Base-by-base conservation (phyloP, 1,140 invertebrate genomes). In the Platorchestia sp. region DNA sequence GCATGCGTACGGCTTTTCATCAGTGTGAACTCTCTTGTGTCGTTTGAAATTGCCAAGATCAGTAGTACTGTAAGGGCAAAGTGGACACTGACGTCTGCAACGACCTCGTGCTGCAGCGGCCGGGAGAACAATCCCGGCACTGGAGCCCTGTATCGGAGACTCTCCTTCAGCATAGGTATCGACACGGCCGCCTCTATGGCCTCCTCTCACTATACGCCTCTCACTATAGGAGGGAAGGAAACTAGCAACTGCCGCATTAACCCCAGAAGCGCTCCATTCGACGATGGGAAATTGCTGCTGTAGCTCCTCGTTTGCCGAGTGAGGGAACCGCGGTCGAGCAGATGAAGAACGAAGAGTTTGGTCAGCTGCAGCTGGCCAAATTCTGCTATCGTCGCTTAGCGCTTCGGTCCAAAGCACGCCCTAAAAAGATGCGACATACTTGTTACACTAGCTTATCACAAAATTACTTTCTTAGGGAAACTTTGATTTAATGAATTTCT, bases 1-100 rank as follows among this genome's bases (percentile, higher is more conserved):
- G 40, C 95, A 95, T 10, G 95, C 95, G 51, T 95, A 95, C n/a
- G 95, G 95, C 41, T 95, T 95, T 40, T 95, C 95, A 45, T 41
- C 16, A 6, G 95, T 95, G 95, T 95, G 95, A 27, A 86, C 51
- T n/a, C 95, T 95, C 51, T 42, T 87, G 95, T 95, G 95, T 87
- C 86, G 53, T 75, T 44, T 86, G 95, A 95, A 87, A 75, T 95
- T 95, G 91, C 91, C 91, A 10, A 47, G 36, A 45, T 93, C 91
- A 40, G 10, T 5, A 19, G 91, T 93, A 93, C 91, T 93, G 91
- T 93, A 93, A 19, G 91, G 91, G 45, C 91, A 93, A 93, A 44
- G 45, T 0, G 45, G 43, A 47, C 91, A 93, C 45, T 93, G 91
- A 45, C 91, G 91, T 47, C 40, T 93, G 41, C 91, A 44, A 44